phyloP scores from a whole-genome alignment of 2,113 vertebrate species.

The Stegastes partitus region DNA sequence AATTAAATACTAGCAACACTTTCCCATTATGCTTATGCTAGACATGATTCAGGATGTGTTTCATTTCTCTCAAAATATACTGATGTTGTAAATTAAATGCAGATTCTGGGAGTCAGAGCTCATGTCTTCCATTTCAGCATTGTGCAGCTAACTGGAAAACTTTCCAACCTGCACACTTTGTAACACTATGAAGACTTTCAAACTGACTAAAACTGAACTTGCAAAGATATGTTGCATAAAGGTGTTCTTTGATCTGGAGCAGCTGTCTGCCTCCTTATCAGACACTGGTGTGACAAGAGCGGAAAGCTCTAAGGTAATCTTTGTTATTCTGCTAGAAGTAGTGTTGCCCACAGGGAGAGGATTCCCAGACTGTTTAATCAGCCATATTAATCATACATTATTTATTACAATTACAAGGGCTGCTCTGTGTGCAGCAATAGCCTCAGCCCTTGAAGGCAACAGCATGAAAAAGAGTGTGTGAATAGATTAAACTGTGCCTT shows the following conservation, averaged over 20 bases:
- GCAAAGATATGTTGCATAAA: constrained; percentile 42
- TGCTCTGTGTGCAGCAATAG: constrained; percentile 62
- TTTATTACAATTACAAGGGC: constrained; percentile 80
- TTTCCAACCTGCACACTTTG: constrained; percentile 4
- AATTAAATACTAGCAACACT: background rate
- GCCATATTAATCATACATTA: constrained; percentile 82
- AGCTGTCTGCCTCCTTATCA: constrained; percentile 67
- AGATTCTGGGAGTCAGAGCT: too few species aligned
- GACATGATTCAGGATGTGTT: too few species aligned
- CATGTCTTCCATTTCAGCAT: background rate
- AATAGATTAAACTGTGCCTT: constrained; percentile 73
- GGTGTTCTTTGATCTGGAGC: constrained; percentile 73
- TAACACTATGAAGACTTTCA: constrained; percentile 22
- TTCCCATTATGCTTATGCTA: background rate
- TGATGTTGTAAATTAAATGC: too few species aligned
- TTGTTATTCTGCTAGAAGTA: constrained; percentile 78
- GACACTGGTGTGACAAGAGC: constrained; percentile 68
- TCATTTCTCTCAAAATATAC: too few species aligned
- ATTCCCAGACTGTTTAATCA: constrained; percentile 82
- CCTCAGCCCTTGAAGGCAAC: constrained; percentile 66
- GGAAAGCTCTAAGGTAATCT: constrained; percentile 79
- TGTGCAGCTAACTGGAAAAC: constrained; percentile 1
- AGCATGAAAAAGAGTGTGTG: constrained; percentile 62
- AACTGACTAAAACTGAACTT: constrained; percentile 31
- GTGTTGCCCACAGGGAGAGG: constrained; percentile 69